Evolutionary conservation across 2,113 vertebrate genomes (phyloP).

Genomic region (Tor tambroides): DNA sequence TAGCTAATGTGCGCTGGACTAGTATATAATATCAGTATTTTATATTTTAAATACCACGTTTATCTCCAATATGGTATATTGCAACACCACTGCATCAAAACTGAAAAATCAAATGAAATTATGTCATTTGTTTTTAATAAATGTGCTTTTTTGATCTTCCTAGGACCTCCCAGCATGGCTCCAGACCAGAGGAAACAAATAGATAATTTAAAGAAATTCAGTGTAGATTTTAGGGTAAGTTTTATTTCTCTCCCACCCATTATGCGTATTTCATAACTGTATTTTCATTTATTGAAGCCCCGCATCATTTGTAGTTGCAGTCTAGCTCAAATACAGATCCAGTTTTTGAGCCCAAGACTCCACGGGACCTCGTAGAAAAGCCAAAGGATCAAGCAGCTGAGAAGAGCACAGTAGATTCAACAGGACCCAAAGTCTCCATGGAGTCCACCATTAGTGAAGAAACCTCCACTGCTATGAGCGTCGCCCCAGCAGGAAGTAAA

Average conservation of each 20-base stretch:
- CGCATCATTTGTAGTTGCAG: slow-evolving; percentile 84
- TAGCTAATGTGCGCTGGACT: not conserved
- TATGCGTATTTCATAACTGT: not conserved
- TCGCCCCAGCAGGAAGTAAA: slow-evolving; percentile 82
- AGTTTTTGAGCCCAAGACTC: slow-evolving; percentile 87
- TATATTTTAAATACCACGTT: not conserved
- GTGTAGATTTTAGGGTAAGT: slow-evolving; percentile 98
- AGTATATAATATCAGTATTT: not conserved
- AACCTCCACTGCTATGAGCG: slow-evolving; percentile 61
- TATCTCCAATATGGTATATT: not conserved
- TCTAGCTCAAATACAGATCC: slow-evolving; percentile 87
- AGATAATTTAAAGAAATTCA: slow-evolving; percentile 99
- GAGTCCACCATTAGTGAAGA: slow-evolving; percentile 79
- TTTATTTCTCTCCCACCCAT: not conserved
- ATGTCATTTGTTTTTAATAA: not conserved
- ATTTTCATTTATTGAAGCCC: not conserved
- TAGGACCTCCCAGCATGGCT: slow-evolving; percentile 87
- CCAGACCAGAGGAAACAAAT: slow-evolving; percentile 97
- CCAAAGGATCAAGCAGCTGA: slow-evolving; percentile 88
- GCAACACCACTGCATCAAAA: not conserved
- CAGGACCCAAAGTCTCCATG: slow-evolving; percentile 72
- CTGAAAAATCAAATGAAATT: not conserved
- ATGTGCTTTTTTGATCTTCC: slow-evolving; percentile 13
- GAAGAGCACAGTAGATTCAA: slow-evolving; percentile 78
- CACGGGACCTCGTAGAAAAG: slow-evolving; percentile 87